phyloP scores from a whole-genome alignment of 2,888 invertebrate genomes.

The Pollenia labialis region DNA sequence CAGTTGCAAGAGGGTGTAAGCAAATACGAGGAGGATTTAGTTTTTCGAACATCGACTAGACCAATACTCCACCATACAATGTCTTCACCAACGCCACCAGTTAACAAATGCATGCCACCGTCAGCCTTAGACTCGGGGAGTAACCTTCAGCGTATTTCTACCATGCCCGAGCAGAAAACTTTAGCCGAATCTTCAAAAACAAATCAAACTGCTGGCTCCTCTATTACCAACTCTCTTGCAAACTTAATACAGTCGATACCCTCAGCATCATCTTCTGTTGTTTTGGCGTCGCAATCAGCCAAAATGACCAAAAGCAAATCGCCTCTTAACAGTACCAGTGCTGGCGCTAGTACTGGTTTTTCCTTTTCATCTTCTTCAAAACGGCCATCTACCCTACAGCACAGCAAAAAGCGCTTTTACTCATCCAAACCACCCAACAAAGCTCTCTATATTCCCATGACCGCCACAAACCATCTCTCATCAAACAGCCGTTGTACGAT shows the following conservation, averaged over 20 bases:
- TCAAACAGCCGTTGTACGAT: slow-evolving; percentile 75
- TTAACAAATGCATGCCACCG: slow-evolving; percentile 53
- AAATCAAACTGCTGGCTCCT: slow-evolving; percentile 25
- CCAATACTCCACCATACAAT: slow-evolving; percentile 79
- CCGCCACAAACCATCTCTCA: slow-evolving; percentile 73
- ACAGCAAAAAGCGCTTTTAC: slow-evolving; percentile 84
- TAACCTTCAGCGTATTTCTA: slow-evolving; percentile 70
- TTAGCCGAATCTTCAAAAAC: slow-evolving; percentile 33
- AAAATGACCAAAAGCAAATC: slow-evolving; percentile 61
- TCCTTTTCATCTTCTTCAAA: slow-evolving; percentile 71
- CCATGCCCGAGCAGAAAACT: slow-evolving; percentile 76
- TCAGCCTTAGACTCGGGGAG: slow-evolving; percentile 52
- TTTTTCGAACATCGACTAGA: slow-evolving; percentile 73
- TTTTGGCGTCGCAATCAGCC: slow-evolving; percentile 37
- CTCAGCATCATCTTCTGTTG: slow-evolving; percentile 49
- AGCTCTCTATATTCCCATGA: slow-evolving; percentile 89
- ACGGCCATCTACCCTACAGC: slow-evolving; percentile 81
- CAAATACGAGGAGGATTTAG: slow-evolving; percentile 81
- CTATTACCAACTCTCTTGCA: slow-evolving; percentile 40
- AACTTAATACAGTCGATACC: slow-evolving; percentile 65
- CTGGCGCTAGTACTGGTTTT: slow-evolving; percentile 32
- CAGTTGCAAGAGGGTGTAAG: slow-evolving; percentile 85
- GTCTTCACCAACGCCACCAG: slow-evolving; percentile 76
- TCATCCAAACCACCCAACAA: slow-evolving; percentile 86
- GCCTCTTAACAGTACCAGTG: slow-evolving; percentile 16